These are phyloP conservation scores for Dynastes maya DNA, from an alignment of 2,888 invertebrate species.

Conservation along the genomic window DNA sequence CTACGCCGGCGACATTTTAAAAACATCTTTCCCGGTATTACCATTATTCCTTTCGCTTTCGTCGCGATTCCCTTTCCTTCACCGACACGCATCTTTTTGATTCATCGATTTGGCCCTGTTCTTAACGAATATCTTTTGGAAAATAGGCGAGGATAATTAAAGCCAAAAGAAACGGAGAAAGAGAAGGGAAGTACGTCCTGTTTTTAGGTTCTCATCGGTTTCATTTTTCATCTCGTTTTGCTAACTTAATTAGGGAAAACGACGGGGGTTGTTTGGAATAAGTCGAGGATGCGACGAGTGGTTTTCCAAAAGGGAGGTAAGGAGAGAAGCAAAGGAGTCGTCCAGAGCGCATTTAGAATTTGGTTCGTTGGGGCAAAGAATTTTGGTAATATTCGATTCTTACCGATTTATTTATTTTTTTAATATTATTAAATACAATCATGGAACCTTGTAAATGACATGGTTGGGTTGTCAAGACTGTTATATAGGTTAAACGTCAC, in stretches of 20 bases:
- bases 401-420: too few relatives aligned
- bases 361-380: background rate
- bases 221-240: conserved; percentile 20
- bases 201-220: background rate
- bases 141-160: conserved; percentile 37
- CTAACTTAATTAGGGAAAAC: conserved; percentile 31
- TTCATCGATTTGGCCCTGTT: conserved; percentile 8
- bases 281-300: background rate
- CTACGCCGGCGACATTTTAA: conserved; percentile 1
- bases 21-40: background rate
- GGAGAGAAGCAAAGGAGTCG: background rate
- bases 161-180: conserved; percentile 8
- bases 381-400: conserved; percentile 1
- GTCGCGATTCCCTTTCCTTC: background rate
- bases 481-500: too few relatives aligned
- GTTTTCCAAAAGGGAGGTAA: background rate
- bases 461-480: too few relatives aligned
- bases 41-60: conserved; percentile 14
- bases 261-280: background rate
- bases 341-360: conserved; percentile 17
- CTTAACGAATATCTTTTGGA: conserved; percentile 27
- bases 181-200: background rate
- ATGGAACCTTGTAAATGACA: too few relatives aligned
- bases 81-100: background rate
- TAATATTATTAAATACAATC: too few relatives aligned